Evolutionary conservation across 92 coral and sea anemone genomes (phyloP), one percentile per base, ranked within the genome.

Genomic region (Isaurus tuberculatus): DNA sequence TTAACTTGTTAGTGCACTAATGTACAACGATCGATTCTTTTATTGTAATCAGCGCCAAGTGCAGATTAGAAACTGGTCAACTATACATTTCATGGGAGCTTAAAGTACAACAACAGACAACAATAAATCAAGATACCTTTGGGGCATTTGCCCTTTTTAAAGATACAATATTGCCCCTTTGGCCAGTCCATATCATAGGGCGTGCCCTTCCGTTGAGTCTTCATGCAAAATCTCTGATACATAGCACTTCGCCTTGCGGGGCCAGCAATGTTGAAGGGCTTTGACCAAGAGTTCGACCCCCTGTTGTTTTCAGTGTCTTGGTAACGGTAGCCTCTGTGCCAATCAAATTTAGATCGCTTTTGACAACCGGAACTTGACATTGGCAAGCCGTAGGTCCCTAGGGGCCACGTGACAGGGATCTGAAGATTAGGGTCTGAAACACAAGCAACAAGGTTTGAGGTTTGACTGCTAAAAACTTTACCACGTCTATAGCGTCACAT

Each of bases 321-420:
- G 64, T 51, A 65, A 19, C 88, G 77, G 58, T 65, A 67, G 23
- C 90, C 92, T 48, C 64, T 71, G 44, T 83, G 80, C 90, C 90
- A 90, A 11, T 53, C 58, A 20, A 86, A 80, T 25, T 44, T 70
- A 65, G 87, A 68, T 19, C 83, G 85, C 20, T 67, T 70, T 40
- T 79, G 85, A 28, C 92, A 90, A 73, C 92, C 84, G 17, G 84
- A 70, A 31, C 26, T 83, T 1, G 92, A 80, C 89, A 86, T 90
- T 7, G 90, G 92, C 66, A 90, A 83, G 20, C 92, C 92, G 61
- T 86, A 86, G 9, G 87, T 90, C 13, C 88, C 92, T 17, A 80
- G 32, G 9, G 92, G 92, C 92, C 92, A 90, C 10, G 88, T 85
- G 37, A 77, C 33, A 23, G 88, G 88, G 37, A 77, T 85, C 2